These are phyloP conservation scores for Craniophora ligustri DNA, from an alignment of 2,888 invertebrate genomes.

Conservation along the genomic window DNA sequence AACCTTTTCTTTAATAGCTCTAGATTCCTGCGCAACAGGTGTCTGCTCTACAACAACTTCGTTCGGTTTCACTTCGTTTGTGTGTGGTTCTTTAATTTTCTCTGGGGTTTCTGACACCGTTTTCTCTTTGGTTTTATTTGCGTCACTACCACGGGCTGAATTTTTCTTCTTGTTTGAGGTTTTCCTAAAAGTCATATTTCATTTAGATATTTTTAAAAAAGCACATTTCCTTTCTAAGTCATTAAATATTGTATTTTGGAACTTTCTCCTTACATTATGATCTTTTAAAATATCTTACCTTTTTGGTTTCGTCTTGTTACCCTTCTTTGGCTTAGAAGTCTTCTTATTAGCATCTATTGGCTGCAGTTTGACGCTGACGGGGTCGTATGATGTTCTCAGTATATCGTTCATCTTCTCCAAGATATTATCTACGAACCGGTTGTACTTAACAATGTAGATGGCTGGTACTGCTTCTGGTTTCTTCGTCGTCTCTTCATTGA, in stretches of 20 bases:
- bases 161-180: slow-evolving; percentile 78
- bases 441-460: slow-evolving; percentile 94
- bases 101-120: slow-evolving; percentile 62
- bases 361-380: slow-evolving; percentile 93
- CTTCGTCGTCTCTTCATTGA: slow-evolving; percentile 77
- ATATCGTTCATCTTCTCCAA: slow-evolving; percentile 94
- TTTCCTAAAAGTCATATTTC: slow-evolving; percentile 70
- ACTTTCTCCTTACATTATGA: slow-evolving; percentile 26
- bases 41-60: slow-evolving; percentile 52
- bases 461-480: slow-evolving; percentile 88
- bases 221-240: slow-evolving; percentile 7
- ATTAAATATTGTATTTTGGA: slow-evolving; percentile 8
- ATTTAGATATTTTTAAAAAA: too few species aligned
- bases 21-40: slow-evolving; percentile 61
- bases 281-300: slow-evolving; percentile 63
- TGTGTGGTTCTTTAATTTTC: slow-evolving; percentile 61
- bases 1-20: slow-evolving; percentile 73
- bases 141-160: slow-evolving; percentile 69
- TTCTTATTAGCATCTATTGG: slow-evolving; percentile 87
- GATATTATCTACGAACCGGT: slow-evolving; percentile 95
- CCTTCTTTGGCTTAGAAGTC: slow-evolving; percentile 82
- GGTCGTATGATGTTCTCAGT: slow-evolving; percentile 93
- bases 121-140: slow-evolving; percentile 63
- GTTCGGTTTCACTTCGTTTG: slow-evolving; percentile 59
- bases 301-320: slow-evolving; percentile 75